Percentiles rank a stretch among this genome's conserved stretches.
Evolutionary conservation across 1,140 invertebrate species (phyloP).

Genomic region (Oryzaephilus surinamensis): DNA sequence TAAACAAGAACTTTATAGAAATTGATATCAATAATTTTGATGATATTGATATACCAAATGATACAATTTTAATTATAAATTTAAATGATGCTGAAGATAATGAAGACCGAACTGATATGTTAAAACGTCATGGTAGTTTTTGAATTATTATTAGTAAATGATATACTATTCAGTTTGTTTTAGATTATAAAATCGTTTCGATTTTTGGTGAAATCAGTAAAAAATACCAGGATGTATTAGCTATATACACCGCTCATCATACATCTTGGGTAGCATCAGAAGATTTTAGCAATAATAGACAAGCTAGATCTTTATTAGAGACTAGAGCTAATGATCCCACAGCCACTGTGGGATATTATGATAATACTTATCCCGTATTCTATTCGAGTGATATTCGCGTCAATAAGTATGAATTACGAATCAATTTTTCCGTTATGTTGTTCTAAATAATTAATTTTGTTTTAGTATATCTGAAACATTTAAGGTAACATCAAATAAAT

Average conservation of each 20-base stretch:
- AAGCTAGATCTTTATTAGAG: constrained; percentile 7
- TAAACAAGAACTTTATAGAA: constrained; percentile 18
- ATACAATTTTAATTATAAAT: constrained; percentile 33
- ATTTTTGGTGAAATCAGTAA: constrained; percentile 23
- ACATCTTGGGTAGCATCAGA: constrained; percentile 30
- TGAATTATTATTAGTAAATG: constrained; percentile 5
- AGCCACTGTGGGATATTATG: background rate
- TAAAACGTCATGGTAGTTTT: constrained; percentile 39
- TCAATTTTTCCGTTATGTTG: too few relatives aligned
- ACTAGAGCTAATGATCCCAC: background rate
- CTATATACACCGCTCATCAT: constrained; percentile 29
- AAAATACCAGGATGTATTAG: constrained; percentile 25
- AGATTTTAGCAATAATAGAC: constrained; percentile 10
- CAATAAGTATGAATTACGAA: background rate
- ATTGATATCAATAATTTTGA: constrained; percentile 19
- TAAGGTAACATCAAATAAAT: background rate
- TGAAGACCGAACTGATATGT: constrained; percentile 29
- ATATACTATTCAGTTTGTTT: constrained; percentile 11
- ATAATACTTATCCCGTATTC: background rate
- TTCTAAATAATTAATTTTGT: too few relatives aligned
- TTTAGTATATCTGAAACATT: background rate
- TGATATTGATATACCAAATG: constrained; percentile 22
- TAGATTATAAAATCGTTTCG: constrained; percentile 25
- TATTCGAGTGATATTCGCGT: constrained; percentile 2
- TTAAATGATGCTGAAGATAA: constrained; percentile 36